phyloP scores from a whole-genome alignment of 2,113 vertebrate species.

The Bubo scandiacus region DNA sequence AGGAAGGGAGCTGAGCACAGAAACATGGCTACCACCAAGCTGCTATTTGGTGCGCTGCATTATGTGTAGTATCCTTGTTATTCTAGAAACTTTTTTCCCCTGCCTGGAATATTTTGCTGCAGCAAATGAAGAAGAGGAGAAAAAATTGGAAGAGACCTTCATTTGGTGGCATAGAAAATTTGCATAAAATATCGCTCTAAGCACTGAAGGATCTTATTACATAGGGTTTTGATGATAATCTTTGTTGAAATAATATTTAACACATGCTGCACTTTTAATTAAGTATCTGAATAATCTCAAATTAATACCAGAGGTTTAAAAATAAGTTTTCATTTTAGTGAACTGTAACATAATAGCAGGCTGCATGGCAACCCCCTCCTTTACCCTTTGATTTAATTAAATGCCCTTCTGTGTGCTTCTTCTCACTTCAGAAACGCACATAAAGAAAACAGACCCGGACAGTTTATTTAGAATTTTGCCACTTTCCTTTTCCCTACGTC shows the following conservation, averaged over 20 bases:
- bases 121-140: constrained; percentile 24
- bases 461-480: constrained; percentile 54
- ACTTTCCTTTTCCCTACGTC: neutral
- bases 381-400: constrained; percentile 84
- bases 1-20: constrained; percentile 30
- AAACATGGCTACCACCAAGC: constrained; percentile 36
- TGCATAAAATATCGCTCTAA: constrained; percentile 90
- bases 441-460: constrained; percentile 49
- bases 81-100: constrained; percentile 32
- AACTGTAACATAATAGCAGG: constrained; percentile 83
- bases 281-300: constrained; percentile 87
- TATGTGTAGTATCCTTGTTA: constrained; percentile 52
- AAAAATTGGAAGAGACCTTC: constrained; percentile 53
- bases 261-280: constrained; percentile 96
- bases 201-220: constrained; percentile 87
- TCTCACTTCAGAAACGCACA: constrained; percentile 77
- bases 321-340: constrained; percentile 84
- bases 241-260: constrained; percentile 94
- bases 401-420: constrained; percentile 74
- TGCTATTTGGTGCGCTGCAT: constrained; percentile 62
- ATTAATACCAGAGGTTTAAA: constrained; percentile 86
- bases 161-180: constrained; percentile 74
- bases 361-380: constrained; percentile 64
- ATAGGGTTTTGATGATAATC: constrained; percentile 89
- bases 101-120: constrained; percentile 52